A percentile compares a stretch with the other conserved stretches of the same genome.
Evolutionary conservation across 2,888 invertebrate species (phyloP).

Genomic region (Sinohyriopsis cumingii): DNA sequence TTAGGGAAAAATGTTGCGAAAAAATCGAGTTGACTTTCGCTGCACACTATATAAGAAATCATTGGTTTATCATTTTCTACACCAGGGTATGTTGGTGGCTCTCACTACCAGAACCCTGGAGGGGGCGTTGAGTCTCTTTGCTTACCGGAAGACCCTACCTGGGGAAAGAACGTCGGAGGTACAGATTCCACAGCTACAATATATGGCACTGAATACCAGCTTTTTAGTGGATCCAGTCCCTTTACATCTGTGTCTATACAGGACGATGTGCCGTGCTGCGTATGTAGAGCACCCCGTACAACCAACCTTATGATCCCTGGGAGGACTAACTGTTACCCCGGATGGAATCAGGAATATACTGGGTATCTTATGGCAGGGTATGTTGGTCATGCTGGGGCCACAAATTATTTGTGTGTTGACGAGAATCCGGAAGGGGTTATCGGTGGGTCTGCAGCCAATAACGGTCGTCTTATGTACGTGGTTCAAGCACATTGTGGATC

Average conservation of each 20-base stretch:
- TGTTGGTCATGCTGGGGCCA: neutral
- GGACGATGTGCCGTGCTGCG: constrained; percentile 13
- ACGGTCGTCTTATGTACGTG: constrained; percentile 12
- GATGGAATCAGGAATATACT: constrained; percentile 15
- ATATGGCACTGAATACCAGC: constrained; percentile 12
- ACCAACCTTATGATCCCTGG: constrained; percentile 9
- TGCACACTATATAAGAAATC: no score
- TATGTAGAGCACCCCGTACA: constrained; percentile 4
- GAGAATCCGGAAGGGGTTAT: neutral
- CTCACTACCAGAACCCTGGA: neutral
- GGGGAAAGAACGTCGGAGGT: neutral
- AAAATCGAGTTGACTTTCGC: no score
- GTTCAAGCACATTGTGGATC: constrained; percentile 10
- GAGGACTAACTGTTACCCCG: constrained; percentile 6
- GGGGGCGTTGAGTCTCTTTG: constrained; percentile 6
- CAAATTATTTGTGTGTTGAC: constrained; percentile 12
- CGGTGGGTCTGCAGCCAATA: neutral
- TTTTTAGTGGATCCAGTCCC: neutral
- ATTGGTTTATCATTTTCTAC: no score
- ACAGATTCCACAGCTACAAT: neutral
- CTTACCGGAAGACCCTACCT: constrained; percentile 10
- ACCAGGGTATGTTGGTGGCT: no score
- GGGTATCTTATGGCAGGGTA: constrained; percentile 10
- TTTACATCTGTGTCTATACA: neutral
- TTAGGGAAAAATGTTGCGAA: no score